These are phyloP conservation scores for Zaprionus bogoriensis DNA, from an alignment of 2,888 invertebrate genomes.

Conservation along the genomic window DNA sequence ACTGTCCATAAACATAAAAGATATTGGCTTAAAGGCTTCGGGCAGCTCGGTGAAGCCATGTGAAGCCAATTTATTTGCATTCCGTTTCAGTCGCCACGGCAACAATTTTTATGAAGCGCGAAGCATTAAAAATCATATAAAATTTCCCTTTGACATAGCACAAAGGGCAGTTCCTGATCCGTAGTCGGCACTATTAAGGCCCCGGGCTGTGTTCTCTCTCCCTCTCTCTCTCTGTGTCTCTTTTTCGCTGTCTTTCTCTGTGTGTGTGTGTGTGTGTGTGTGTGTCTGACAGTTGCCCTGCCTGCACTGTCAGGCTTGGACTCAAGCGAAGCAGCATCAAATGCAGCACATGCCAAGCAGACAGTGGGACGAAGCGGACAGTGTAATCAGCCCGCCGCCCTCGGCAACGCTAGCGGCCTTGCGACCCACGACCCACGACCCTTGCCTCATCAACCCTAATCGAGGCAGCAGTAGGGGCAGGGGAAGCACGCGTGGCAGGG, in stretches of 20 bases:
- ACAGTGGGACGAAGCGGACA: constrained; percentile 1
- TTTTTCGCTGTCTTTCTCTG: constrained; percentile 22
- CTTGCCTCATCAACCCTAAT: constrained; percentile 43
- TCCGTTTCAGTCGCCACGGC: constrained; percentile 42
- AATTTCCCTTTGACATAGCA: constrained; percentile 65
- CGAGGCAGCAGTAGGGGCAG: too few species aligned
- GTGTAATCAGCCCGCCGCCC: constrained; percentile 29
- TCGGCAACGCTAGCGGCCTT: constrained; percentile 15
- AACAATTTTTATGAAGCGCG: constrained; percentile 72
- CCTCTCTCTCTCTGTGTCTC: constrained; percentile 11
- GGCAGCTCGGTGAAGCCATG: constrained; percentile 46
- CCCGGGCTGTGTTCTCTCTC: constrained; percentile 39
- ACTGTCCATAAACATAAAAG: constrained; percentile 43
- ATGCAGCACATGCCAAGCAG: constrained; percentile 52
- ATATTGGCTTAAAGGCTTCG: constrained; percentile 65
- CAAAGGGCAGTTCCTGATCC: constrained; percentile 47
- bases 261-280: constrained; percentile 27
- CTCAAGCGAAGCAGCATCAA: constrained; percentile 45
- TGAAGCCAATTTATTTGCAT: constrained; percentile 61
- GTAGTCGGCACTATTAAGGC: constrained; percentile 60
- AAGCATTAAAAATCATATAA: constrained; percentile 72
- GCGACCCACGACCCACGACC: constrained; percentile 18
- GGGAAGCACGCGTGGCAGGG: constrained; percentile 1
- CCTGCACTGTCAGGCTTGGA: constrained; percentile 19
- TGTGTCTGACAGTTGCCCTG: constrained; percentile 16